Evolutionary conservation across 2,888 invertebrate species (phyloP), one percentile per base, ranked within the genome.

Genomic region (Cryptophagus acutangulus): DNA sequence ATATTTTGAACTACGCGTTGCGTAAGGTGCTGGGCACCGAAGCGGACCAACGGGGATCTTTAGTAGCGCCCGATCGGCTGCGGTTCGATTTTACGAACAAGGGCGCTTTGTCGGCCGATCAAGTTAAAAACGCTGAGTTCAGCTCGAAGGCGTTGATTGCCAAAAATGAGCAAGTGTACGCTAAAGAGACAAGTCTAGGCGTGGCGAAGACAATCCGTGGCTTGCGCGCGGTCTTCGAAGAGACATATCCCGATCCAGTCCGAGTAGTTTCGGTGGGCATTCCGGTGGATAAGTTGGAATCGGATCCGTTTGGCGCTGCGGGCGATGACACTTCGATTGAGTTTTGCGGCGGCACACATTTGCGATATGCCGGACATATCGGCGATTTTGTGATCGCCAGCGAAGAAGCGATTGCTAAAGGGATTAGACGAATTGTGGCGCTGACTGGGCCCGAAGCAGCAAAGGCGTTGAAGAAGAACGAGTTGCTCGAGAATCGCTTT

Each of bases 401-500:
- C 56, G 99, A 99, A 75, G 99, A 99, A 73, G 97, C 99, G 8
- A 99, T 99, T 54, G 94, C 99, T 31, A 99, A 99, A 72, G 99
- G 99, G 40, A 70, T 97, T 54, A 77, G 99, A 43, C 79, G 99
- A 62, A 95, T 99, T 62, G 92, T 97, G 17, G 97, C 96, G 13
- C 71, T 99, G 6, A 99, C 97, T 18, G 99, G 99, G 1, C 84
- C 89, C 2, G 95, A 95, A 73, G 96, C 95, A 6, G 67, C 79
- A 1, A 91, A 89, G 75, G 91, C 94, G 8, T 64, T 87, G 12
- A 89, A 89, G 59, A 85, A 84, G 65, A 79, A 82, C n/a, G 82
- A 82, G 54, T 62, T 81, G 12, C 73, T 94, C 41, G 84, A 90
- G 67, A 84, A 82, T 59, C 78, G 83, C 62, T 76, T 89, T 2